Base-by-base conservation (phyloP, 2,113 vertebrate genomes). In the Choloepus hoffmanni region DNA sequence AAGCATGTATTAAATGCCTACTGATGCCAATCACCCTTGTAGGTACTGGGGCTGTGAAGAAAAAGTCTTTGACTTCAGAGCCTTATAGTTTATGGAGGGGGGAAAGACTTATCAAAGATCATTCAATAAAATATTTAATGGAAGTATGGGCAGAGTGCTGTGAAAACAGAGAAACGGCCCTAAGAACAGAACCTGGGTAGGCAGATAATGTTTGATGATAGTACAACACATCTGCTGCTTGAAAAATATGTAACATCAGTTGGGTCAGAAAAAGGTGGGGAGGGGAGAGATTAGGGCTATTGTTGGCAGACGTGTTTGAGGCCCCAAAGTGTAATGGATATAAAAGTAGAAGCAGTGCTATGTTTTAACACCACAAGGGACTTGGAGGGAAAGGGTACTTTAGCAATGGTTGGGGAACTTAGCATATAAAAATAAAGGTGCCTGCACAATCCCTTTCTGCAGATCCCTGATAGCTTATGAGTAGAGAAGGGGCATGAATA, bases 1-100 rank as follows among this genome's bases (percentile, higher is more conserved):
- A 95, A 85, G 8, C 43, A n/a, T 40, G 62, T 90, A 63, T 53
- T 77, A 90, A 95, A 63, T 93, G 48, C 36, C 30, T 60, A 50
- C n/a, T 84, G 40, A 62, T 79, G 36, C 15, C 43, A 48, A 30
- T 94, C 58, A 53, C 18, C 86, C 74, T 60, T 83, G 23, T 67
- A 86, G 21, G 10, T 60, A 48, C 10, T 81, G 21, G 26, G 55
- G 7, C 40, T 90, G 2, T 77, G 33, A 93, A 60, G 72, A 78
- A 84, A 87, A 15, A 79, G 30, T 79, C n/a, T 43, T 26, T 91
- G 77, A 88, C 55, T 63, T 73, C 65, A 74, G 40, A 82, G 55
- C 58, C 45, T 83, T 90, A 36, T 67, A 67, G 40, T n/a, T 67
- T 74, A 62, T 83, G 28, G 65, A 93, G 58, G 19, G 26, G 33